Evolutionary conservation across 1,140 invertebrate species (phyloP).

Genomic region (Gerris buenoi): DNA sequence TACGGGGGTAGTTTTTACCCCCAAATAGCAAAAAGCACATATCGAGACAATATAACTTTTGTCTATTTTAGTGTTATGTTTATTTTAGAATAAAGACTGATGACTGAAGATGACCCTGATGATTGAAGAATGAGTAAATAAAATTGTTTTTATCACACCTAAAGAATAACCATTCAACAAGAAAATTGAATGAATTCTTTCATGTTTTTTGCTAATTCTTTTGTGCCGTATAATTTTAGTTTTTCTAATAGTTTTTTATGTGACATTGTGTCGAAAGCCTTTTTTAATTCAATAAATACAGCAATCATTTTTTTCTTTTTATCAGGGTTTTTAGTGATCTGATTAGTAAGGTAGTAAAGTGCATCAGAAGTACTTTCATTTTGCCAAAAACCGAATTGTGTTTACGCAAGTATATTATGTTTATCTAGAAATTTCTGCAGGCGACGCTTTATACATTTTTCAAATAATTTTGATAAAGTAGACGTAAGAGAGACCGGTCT

Average conservation of each 20-base stretch:
- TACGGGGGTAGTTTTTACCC: too few species aligned
- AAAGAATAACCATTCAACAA: too few species aligned
- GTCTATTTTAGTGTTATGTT: too few species aligned
- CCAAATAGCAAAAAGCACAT: too few species aligned
- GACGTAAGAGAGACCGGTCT: background rate
- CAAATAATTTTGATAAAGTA: background rate
- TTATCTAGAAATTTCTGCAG: background rate
- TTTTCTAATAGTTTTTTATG: background rate
- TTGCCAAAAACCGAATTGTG: background rate
- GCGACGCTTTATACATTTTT: background rate
- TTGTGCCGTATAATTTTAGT: background rate
- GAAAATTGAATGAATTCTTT: too few species aligned
- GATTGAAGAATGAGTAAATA: too few species aligned
- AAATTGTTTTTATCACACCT: too few species aligned
- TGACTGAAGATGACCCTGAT: too few species aligned
- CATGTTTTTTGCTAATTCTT: background rate
- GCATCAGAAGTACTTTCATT: background rate
- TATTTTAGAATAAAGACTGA: too few species aligned
- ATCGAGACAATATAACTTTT: too few species aligned
- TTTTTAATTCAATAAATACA: background rate
- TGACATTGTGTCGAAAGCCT: background rate
- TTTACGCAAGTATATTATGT: background rate
- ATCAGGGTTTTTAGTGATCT: background rate
- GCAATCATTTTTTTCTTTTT: background rate
- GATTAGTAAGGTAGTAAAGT: background rate